Conservation (phyloP, 2,113 vertebrate genomes). For the Atlantisia rogersi region DNA sequence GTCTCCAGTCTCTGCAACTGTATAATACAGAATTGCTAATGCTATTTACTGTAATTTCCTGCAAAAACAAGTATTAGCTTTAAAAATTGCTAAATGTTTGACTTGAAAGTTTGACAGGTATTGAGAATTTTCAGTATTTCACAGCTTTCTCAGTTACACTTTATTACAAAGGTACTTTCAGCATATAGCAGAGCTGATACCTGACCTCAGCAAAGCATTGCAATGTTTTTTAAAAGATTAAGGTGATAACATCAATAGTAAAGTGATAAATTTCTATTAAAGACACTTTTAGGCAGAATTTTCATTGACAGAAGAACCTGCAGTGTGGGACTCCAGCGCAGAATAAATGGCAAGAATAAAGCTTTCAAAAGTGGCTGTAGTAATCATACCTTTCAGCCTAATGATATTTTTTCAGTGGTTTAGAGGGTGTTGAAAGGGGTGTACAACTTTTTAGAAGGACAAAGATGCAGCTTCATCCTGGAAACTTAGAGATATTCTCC, state of each 20-base stretch:
- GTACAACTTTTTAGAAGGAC: constrained; percentile 49
- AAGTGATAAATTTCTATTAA: not conserved
- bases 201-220: not conserved
- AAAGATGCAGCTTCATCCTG: constrained; percentile 55
- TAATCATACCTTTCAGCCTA: not conserved
- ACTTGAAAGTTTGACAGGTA: not conserved
- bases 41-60: not conserved
- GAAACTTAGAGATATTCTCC: constrained; percentile 72
- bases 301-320: not conserved
- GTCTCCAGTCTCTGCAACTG: not conserved
- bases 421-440: not conserved
- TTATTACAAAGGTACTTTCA: not conserved
- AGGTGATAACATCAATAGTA: not conserved
- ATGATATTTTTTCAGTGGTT: not conserved
- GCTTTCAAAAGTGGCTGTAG: not conserved
- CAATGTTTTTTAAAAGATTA: not conserved
- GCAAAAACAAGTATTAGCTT: not conserved
- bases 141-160: not conserved
- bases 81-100: not conserved
- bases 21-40: not conserved
- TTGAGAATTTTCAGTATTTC: not conserved
- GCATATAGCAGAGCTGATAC: not conserved
- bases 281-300: not conserved
- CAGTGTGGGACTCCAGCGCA: not conserved
- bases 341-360: not conserved